These are phyloP conservation scores for Pogonocichla stellata DNA, from an alignment of 2,113 vertebrate species.

Conservation along the genomic window DNA sequence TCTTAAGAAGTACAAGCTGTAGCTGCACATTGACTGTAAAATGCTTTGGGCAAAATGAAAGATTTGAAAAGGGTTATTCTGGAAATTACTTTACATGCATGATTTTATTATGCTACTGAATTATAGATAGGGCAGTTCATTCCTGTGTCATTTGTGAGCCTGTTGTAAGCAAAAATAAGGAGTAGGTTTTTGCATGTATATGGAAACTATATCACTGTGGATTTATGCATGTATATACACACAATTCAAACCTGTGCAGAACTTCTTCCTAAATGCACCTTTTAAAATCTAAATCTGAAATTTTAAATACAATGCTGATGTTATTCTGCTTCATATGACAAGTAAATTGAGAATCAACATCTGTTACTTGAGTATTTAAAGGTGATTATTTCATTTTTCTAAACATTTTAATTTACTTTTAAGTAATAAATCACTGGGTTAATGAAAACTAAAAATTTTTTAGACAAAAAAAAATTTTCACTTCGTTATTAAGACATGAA, in stretches of 20 bases:
- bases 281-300: background rate
- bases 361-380: background rate
- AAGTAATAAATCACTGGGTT: background rate
- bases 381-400: background rate
- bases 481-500: background rate
- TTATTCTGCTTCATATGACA: background rate
- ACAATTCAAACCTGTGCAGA: background rate
- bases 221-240: background rate
- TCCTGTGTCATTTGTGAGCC: background rate
- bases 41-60: constrained; percentile 22
- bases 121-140: background rate
- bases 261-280: background rate
- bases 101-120: constrained; percentile 28
- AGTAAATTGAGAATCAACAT: background rate
- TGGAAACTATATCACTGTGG: background rate
- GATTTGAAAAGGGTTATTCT: background rate
- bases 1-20: constrained; percentile 9
- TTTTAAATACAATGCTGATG: background rate
- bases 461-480: background rate
- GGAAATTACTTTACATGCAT: background rate
- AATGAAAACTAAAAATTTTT: background rate
- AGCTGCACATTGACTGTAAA: constrained; percentile 17
- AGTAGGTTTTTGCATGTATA: background rate
- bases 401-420: background rate
- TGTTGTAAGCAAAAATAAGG: background rate